Evolutionary conservation across 2,888 invertebrate genomes (phyloP).

Genomic region (Brachyopa scutellaris): DNA sequence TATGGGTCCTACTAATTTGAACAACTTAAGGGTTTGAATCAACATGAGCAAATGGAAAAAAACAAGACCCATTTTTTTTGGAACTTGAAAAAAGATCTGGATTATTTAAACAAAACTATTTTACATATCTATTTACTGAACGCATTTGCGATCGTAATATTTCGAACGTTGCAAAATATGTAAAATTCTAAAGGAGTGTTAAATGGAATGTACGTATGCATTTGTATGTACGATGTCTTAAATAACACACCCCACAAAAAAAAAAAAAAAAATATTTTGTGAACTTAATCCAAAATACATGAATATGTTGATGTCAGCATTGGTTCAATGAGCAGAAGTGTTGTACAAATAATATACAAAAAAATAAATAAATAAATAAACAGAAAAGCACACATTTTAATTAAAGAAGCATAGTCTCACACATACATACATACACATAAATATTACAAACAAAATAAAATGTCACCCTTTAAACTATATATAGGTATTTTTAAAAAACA

Average conservation of each 20-base stretch:
- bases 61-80: conserved; percentile 24
- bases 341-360: too few relatives aligned
- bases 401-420: conserved; percentile 8
- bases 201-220: conserved; percentile 18
- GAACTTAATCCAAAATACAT: conserved; percentile 7
- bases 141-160: conserved; percentile 26
- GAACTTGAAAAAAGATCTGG: conserved; percentile 27
- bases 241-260: conserved; percentile 9
- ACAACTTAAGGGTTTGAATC: conserved; percentile 19
- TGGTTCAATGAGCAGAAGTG: conserved; percentile 8
- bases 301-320: conserved; percentile 33
- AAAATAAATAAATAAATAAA: not conserved
- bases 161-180: conserved; percentile 22
- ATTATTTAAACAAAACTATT: conserved; percentile 36
- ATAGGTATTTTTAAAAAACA: not conserved
- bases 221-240: conserved; percentile 12
- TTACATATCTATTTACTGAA: conserved; percentile 30
- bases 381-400: not conserved
- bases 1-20: conserved; percentile 35
- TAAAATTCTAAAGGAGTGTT: conserved; percentile 24
- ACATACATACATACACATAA: too few relatives aligned
- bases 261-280: conserved; percentile 10
- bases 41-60: conserved; percentile 31
- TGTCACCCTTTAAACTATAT: not conserved
- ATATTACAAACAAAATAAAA: not conserved